Conservation (phyloP, 92 coral and sea anemone genomes). For the Heliopora coerulea region DNA sequence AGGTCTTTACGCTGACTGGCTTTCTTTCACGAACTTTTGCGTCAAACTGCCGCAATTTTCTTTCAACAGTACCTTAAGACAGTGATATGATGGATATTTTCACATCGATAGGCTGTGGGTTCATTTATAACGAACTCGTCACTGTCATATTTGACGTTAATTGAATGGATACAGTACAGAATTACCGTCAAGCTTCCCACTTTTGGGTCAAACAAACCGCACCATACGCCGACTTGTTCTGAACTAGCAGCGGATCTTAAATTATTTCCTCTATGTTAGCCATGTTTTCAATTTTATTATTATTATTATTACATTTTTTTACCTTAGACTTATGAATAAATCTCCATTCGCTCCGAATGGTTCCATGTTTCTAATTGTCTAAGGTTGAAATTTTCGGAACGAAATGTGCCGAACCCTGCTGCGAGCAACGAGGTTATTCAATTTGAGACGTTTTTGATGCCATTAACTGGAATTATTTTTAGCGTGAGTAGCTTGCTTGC, state of each 20-base stretch:
- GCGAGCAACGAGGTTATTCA: neutral
- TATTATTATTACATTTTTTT: no score
- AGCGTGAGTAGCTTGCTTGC: no score
- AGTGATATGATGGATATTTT: no score
- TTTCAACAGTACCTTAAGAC: neutral
- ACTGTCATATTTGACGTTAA: constrained; percentile 13
- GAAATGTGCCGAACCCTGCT: no score
- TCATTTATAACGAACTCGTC: neutral
- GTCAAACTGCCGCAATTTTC: neutral
- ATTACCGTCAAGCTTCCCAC: constrained; percentile 9
- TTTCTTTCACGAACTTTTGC: neutral
- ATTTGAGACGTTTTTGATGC: neutral
- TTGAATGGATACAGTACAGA: constrained; percentile 13
- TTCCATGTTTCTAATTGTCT: no score
- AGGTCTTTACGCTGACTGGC: neutral
- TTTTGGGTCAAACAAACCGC: constrained; percentile 31
- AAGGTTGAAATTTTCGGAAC: no score
- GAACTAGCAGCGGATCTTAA: no score
- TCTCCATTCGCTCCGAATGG: no score
- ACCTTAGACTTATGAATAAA: no score
- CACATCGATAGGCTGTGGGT: no score
- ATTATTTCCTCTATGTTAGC: no score
- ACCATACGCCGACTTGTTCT: neutral
- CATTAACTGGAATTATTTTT: neutral
- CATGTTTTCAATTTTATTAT: no score